Conservation (phyloP, 2,888 invertebrate species). For the Ceratothoa steindachneri region DNA sequence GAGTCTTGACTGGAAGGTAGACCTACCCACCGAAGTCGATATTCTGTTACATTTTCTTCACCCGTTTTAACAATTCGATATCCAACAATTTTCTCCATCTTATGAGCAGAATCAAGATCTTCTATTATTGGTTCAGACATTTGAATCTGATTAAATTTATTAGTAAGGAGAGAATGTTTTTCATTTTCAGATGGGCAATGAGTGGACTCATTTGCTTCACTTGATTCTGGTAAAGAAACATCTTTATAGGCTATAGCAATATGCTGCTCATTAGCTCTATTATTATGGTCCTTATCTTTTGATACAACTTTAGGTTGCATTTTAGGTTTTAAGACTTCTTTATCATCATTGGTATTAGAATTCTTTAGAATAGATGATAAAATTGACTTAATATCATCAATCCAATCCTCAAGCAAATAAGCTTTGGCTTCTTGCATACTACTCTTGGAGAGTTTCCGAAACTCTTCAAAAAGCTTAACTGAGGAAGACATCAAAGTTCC, state of each 20-base stretch:
- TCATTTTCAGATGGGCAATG: neutral
- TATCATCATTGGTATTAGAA: neutral
- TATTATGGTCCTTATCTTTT: neutral
- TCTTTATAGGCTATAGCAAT: neutral
- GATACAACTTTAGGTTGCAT: neutral
- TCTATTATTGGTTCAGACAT: neutral
- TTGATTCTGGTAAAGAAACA: neutral
- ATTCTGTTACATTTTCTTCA: slow-evolving; percentile 15
- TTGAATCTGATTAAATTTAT: neutral
- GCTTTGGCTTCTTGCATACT: slow-evolving; percentile 34
- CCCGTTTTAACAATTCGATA: neutral
- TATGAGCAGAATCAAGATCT: too few species aligned
- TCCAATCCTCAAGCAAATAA: slow-evolving; percentile 43
- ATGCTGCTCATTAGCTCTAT: neutral
- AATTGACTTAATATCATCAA: slow-evolving; percentile 40
- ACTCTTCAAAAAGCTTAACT: slow-evolving; percentile 40
- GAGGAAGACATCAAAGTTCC: slow-evolving; percentile 46
- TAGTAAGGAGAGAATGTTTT: neutral
- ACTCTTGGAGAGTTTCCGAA: slow-evolving; percentile 15
- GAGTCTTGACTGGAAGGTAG: slow-evolving; percentile 18
- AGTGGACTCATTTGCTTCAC: neutral
- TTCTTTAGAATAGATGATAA: slow-evolving; percentile 24
- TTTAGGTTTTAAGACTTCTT: neutral
- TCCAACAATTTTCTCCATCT: slow-evolving; percentile 31
- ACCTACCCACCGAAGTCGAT: slow-evolving; percentile 28